Evolutionary conservation across 2,797 vertebrate species (phyloP).

Genomic region (Cynodonichthys magdalenae): DNA sequence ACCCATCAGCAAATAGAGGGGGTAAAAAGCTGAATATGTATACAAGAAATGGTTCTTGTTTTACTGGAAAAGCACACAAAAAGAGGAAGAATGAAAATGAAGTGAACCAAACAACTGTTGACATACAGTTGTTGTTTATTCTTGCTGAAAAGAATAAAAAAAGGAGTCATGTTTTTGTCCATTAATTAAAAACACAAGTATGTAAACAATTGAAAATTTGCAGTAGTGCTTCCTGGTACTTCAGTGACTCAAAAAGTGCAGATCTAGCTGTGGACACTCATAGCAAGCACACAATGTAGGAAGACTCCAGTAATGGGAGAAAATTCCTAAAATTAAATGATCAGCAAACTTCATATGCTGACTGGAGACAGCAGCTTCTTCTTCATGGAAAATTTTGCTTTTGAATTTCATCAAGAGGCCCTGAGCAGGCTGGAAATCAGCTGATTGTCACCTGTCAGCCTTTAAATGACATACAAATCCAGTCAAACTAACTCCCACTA

Average conservation of each 20-base stretch:
- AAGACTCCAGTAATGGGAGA: neutral
- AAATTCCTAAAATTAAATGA: constrained; percentile 14
- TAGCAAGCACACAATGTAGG: constrained; percentile 11
- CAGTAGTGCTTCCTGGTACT: no score
- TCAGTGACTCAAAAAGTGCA: no score
- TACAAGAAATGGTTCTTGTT: no score
- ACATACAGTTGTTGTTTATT: neutral
- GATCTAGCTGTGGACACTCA: neutral
- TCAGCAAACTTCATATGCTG: constrained; percentile 25
- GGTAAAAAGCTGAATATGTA: no score
- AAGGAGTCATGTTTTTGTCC: no score
- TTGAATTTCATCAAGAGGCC: constrained; percentile 41
- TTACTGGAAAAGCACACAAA: neutral
- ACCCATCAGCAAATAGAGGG: no score
- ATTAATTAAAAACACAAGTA: no score
- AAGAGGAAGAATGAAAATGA: constrained; percentile 8
- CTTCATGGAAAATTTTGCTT: constrained; percentile 49
- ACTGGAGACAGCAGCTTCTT: constrained; percentile 15
- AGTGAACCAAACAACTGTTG: neutral
- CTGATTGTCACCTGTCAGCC: constrained; percentile 37
- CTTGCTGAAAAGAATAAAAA: no score
- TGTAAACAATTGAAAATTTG: no score
- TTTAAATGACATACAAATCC: constrained; percentile 8
- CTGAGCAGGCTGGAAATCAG: constrained; percentile 45
- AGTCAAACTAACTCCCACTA: neutral